Base-by-base conservation (phyloP, 2,113 vertebrate genomes). In the Cephalopterus ornatus region DNA sequence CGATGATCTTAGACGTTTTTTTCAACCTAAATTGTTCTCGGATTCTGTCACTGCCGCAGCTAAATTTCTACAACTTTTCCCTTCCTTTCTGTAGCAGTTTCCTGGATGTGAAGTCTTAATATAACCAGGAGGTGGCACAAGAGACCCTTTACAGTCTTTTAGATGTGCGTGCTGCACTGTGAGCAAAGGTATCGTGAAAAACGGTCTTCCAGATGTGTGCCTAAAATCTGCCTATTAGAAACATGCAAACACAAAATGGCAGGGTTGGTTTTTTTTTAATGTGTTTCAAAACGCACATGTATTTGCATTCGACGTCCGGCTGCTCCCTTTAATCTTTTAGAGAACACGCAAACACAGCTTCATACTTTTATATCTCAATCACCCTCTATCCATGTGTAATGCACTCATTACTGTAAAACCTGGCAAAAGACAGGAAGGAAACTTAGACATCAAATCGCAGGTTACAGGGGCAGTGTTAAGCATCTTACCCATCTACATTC, bases 41-140 rank as follows among this genome's bases (percentile, higher is more conserved):
- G 35, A 19, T 82, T 92, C 7, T 79, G 0, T 24, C 8, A 2
- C n/a, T 32, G 37, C 46, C 52, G 72, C 52, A 14, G 39, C 37
- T 77, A 12, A 58, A 46, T 42, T 71, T 30, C 8, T 10, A 4
- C 46, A 22, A 0, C 33, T 32, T 44, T n/a, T 8, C 11, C 24
- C 15, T 59, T 23, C 22, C 12, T 24, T 35, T 6, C 14, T 12
- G 67, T 13, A 11, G n/a, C n/a, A 15, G 30, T 58, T 86, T 47
- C 52, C 28, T 67, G 79, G 24, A 2, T 93, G 92, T 47, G 56
- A 65, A 33, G 52, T 11, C 46, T 61, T 46, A 8, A 1, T 39
- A 10, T 5, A 42, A 35, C 96, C 96, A 87, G 96, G 78, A 97
- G 97, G 71, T 97, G 97, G 96, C 94, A 87, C 58, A 56, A 58